phyloP scores from a whole-genome alignment of 2,113 vertebrate species.

The Trichechus manatus region DNA sequence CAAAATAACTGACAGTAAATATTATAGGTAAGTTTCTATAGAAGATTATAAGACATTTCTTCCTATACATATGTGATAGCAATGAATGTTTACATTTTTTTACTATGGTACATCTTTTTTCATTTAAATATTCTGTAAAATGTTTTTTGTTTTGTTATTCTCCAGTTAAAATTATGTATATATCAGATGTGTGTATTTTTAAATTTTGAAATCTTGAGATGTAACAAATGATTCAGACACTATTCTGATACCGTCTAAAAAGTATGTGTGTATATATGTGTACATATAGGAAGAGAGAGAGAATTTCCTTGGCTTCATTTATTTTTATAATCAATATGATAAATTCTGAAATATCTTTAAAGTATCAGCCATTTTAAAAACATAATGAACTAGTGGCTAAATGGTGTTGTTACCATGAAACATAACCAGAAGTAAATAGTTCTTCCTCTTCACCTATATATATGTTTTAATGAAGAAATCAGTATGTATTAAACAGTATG shows the following conservation, averaged over 20 bases:
- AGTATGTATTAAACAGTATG: not conserved
- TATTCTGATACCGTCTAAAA: slow-evolving; percentile 52
- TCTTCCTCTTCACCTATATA: not conserved
- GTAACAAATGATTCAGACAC: slow-evolving; percentile 35
- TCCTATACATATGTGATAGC: slow-evolving; percentile 53
- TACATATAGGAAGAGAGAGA: not conserved
- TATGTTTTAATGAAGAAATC: slow-evolving; percentile 45
- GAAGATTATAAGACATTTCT: slow-evolving; percentile 45
- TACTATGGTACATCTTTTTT: slow-evolving; percentile 50
- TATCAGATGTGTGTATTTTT: slow-evolving; percentile 63
- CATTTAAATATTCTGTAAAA: slow-evolving; percentile 66
- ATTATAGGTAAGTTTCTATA: slow-evolving; percentile 52
- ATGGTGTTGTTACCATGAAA: slow-evolving; percentile 20
- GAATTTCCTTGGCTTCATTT: slow-evolving; percentile 40
- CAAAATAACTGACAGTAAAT: slow-evolving; percentile 52
- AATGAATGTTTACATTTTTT: slow-evolving; percentile 65
- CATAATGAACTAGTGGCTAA: slow-evolving; percentile 1
- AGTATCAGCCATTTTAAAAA: slow-evolving; percentile 50
- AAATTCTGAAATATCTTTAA: slow-evolving; percentile 32
- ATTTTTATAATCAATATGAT: slow-evolving; percentile 61
- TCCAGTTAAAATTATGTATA: slow-evolving; percentile 60
- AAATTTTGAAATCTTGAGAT: slow-evolving; percentile 65
- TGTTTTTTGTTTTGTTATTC: slow-evolving; percentile 71
- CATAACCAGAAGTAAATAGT: slow-evolving; percentile 7
- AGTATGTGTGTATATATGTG: not conserved